Evolutionary conservation across 2,797 vertebrate genomes (phyloP).

Genomic region (Mareca penelope): DNA sequence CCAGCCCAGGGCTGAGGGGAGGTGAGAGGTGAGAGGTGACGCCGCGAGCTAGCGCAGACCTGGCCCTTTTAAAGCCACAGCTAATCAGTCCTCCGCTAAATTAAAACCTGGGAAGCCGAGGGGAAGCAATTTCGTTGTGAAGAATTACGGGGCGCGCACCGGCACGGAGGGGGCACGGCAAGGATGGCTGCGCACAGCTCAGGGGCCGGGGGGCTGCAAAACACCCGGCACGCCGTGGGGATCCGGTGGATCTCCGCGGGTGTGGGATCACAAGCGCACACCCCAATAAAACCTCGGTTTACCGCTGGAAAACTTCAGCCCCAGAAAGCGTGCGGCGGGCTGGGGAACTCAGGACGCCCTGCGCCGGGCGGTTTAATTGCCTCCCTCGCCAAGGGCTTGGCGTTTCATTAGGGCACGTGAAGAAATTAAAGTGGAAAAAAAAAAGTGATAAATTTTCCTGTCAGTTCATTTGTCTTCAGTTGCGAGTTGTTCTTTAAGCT

Average conservation of each 20-base stretch:
- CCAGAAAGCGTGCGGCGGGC: background rate
- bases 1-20: conserved; percentile 46
- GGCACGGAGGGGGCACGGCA: no score
- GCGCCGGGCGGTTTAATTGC: background rate
- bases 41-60: conserved; percentile 41
- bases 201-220: no score
- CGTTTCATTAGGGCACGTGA: background rate
- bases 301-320: background rate
- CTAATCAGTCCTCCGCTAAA: conserved; percentile 67
- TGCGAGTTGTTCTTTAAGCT: background rate
- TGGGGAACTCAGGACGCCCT: background rate
- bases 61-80: conserved; percentile 64
- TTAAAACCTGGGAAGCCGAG: conserved; percentile 49
- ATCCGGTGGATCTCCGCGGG: background rate
- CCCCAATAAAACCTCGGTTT: no score
- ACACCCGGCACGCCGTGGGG: no score
- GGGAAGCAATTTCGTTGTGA: conserved; percentile 66
- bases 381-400: background rate
- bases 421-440: background rate
- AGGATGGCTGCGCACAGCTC: no score
- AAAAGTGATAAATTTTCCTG: background rate
- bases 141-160: conserved; percentile 22
- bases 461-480: background rate
- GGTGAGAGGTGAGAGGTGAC: conserved; percentile 67
- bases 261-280: background rate